These are phyloP conservation scores for Nysson spinosus DNA, from an alignment of 2,888 invertebrate species.

Conservation along the genomic window DNA sequence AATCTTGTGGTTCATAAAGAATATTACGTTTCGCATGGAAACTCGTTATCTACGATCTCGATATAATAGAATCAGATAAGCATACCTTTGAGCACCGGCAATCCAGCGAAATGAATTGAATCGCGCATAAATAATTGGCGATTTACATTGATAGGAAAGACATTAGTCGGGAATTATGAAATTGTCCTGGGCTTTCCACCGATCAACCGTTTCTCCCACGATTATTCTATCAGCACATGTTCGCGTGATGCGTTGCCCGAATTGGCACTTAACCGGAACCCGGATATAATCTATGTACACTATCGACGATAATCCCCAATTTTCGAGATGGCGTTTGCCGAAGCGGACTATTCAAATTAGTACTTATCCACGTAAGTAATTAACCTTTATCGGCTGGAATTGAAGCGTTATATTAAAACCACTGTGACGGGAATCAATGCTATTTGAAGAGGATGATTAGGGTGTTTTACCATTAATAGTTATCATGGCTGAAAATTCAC, in stretches of 20 bases:
- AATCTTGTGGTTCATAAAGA: too few species aligned
- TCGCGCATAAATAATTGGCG: background rate
- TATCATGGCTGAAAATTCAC: too few species aligned
- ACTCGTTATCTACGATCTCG: too few species aligned
- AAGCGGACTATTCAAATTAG: slow-evolving; percentile 6
- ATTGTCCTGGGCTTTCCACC: background rate
- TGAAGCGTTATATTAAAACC: too few species aligned
- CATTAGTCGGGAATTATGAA: background rate
- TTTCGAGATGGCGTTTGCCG: slow-evolving; percentile 10
- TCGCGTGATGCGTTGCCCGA: slow-evolving; percentile 5
- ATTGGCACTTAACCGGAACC: slow-evolving; percentile 7
- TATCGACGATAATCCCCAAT: background rate
- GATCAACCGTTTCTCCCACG: background rate
- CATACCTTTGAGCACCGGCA: background rate
- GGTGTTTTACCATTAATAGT: too few species aligned
- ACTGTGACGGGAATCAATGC: too few species aligned
- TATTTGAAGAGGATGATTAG: too few species aligned
- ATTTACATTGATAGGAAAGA: background rate
- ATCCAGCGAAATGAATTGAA: background rate
- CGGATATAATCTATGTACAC: background rate
- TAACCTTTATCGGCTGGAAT: background rate
- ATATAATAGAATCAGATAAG: too few species aligned
- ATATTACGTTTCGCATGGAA: too few species aligned
- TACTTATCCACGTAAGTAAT: background rate
- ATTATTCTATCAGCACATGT: slow-evolving; percentile 4